Base-by-base conservation (phyloP, 2,888 invertebrate genomes). In the Aporophyla nigra region DNA sequence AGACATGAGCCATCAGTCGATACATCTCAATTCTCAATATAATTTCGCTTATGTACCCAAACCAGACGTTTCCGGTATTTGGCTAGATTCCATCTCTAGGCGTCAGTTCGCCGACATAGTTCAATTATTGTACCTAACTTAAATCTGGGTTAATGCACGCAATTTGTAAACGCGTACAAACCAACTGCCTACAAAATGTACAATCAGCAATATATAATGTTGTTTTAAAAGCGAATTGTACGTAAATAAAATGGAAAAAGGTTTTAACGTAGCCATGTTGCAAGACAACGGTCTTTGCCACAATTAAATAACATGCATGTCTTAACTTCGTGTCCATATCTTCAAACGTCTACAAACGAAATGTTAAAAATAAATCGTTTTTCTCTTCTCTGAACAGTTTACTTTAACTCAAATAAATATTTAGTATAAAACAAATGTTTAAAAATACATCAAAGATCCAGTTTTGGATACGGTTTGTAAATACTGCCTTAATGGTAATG, bases 141-240 rank as follows among this genome's bases (percentile, higher is more conserved):
- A 85, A 86, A 89, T 90, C 80, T 92, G 83, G 93, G 91, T 91
- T 91, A 93, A 90, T 89, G 89, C 86, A 86, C 40, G 71, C 79
- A 80, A 84, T 87, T 84, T 81, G 72, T 87, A 84, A 82, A 71
- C 75, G 72, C 74, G 62, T 74, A 71, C 74, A 49, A 68, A 71
- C 56, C 62, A 58, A 74, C 40, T 73, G 71, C 80, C 62, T 74
- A 70, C 56, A 68, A 65, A n/a, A 68, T 85, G 63, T 54, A 69
- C 63, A 71, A 76, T 84, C 72, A 69, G 77, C 76, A 80, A 76
- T 76, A 78, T 58, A 76, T 65, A 46, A 70, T 69, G 71, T 74
- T 67, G 74, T 63, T 76, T 68, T 73, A 62, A 59, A 76, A 71
- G 63, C 43, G 63, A 71, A 66, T 59, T 66, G 16, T 78, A 76